phyloP scores from a whole-genome alignment of 2,888 invertebrate genomes.

The Gnatocerus cornutus region DNA sequence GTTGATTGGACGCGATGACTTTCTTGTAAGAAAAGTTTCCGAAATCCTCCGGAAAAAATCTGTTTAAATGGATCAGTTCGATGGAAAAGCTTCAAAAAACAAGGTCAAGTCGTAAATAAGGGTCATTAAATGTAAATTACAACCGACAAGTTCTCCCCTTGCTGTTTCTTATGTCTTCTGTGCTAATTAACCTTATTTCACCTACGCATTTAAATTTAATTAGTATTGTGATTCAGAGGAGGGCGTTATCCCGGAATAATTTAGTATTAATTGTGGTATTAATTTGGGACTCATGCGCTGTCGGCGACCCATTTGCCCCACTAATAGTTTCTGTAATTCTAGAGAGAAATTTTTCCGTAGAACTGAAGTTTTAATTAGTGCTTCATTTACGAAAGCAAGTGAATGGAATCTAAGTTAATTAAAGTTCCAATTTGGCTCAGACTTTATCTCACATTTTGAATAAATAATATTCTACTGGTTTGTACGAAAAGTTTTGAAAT shows the following conservation, averaged over 20 bases:
- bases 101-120: constrained; percentile 40
- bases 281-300: constrained; percentile 29
- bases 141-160: constrained; percentile 45
- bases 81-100: constrained; percentile 24
- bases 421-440: neutral
- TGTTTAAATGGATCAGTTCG: constrained; percentile 5
- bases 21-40: neutral
- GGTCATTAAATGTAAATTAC: constrained; percentile 48
- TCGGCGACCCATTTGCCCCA: constrained; percentile 24
- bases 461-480: too few relatives aligned
- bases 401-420: neutral
- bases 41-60: constrained; percentile 11
- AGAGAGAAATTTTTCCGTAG: neutral
- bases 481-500: too few relatives aligned
- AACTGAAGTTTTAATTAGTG: neutral
- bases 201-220: constrained; percentile 51
- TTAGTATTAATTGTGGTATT: constrained; percentile 46
- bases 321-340: constrained; percentile 18
- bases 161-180: constrained; percentile 41
- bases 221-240: constrained; percentile 36
- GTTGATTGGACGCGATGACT: constrained; percentile 10
- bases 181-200: constrained; percentile 50
- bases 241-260: constrained; percentile 31
- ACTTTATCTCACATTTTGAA: too few relatives aligned
- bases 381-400: too few relatives aligned